A percentile compares a stretch with the other conserved stretches of the same genome.
Conservation (phyloP, 2,888 invertebrate species). For the Rhagophthalmus giganteus region DNA sequence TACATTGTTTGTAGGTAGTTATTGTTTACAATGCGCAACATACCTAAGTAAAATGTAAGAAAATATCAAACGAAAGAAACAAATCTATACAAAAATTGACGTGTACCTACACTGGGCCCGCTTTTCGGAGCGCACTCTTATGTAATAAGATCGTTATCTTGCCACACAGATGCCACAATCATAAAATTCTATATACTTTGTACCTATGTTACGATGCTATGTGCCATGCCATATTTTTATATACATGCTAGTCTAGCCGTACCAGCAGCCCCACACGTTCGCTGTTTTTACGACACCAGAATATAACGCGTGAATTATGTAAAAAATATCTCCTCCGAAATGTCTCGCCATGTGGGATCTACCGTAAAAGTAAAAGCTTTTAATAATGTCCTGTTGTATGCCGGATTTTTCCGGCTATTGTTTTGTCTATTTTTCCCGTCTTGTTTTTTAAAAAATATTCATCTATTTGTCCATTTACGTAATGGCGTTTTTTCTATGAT, state of each 20-base stretch:
- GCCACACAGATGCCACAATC: constrained; percentile 28
- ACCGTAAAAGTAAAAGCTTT: constrained; percentile 26
- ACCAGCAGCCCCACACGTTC: constrained; percentile 24
- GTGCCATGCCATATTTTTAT: constrained; percentile 28
- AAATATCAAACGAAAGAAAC: not conserved
- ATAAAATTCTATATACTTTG: constrained; percentile 27
- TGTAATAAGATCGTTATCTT: constrained; percentile 29
- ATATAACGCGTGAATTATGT: constrained; percentile 31
- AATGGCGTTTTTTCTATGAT: no score
- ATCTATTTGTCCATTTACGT: constrained; percentile 19
- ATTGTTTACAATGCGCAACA: no score
- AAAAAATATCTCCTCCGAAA: constrained; percentile 29
- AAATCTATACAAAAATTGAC: not conserved
- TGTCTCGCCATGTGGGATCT: constrained; percentile 26
- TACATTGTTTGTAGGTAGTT: not conserved
- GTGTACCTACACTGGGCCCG: constrained; percentile 1
- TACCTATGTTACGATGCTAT: constrained; percentile 26
- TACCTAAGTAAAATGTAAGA: not conserved
- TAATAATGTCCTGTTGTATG: constrained; percentile 25
- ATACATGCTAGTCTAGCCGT: constrained; percentile 25
- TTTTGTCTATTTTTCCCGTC: constrained; percentile 9
- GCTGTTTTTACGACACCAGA: constrained; percentile 27
- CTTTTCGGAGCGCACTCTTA: constrained; percentile 15
- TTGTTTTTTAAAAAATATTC: constrained; percentile 18
- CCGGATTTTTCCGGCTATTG: constrained; percentile 18